Evolutionary conservation across 2,888 invertebrate genomes (phyloP), one percentile per base, ranked within the genome.

Genomic region (Limnephilus rhombicus): DNA sequence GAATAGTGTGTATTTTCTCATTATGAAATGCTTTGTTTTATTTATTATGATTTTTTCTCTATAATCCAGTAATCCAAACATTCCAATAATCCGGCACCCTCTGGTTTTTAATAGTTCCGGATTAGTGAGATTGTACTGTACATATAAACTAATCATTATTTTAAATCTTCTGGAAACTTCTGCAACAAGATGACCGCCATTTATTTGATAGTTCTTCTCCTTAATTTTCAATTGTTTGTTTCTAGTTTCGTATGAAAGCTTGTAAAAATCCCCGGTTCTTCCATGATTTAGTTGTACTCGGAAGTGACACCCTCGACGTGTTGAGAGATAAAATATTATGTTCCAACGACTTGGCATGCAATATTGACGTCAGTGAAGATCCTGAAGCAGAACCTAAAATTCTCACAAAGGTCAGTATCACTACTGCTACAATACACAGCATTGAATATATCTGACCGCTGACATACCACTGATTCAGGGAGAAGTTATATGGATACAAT

Each of bases 261-360:
- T 24, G 12, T 13, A 41, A n/a, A 11, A 83, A 83, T n/a, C 95
- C 96, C 18, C 95, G 95, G 89, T 96, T 96, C 92, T 95, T 95
- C 80, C 97, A 97, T 94, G 97, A 97, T 93, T 96, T 97, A 93
- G 95, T 96, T 18, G 96, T 98, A 0, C 95, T 97, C n/a, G 98
- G 98, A 0, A 95, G 96, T 31, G 98, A 98, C 94, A 96, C 96
- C 41, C 95, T 99, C 93, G 96, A 97, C n/a, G 97, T 97, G 87
- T 95, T 99, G 81, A 96, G 98, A 3, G 98, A 98, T 94, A 96
- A 97, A 94, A 97, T 99, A 93, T 95, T 96, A 31, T 99, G 99
- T 94, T 95, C 97, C 89, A 97, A 98, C 94, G 98, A 99, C 95
- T 94, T 96, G 34, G 96, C 96, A 91, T 95, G 97, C 93, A 95